A percentile compares a stretch with the other conserved stretches of the same genome.
These are phyloP conservation scores for Drosophila willistoni DNA, from an alignment of 1,140 invertebrate species.

Conservation along the genomic window DNA sequence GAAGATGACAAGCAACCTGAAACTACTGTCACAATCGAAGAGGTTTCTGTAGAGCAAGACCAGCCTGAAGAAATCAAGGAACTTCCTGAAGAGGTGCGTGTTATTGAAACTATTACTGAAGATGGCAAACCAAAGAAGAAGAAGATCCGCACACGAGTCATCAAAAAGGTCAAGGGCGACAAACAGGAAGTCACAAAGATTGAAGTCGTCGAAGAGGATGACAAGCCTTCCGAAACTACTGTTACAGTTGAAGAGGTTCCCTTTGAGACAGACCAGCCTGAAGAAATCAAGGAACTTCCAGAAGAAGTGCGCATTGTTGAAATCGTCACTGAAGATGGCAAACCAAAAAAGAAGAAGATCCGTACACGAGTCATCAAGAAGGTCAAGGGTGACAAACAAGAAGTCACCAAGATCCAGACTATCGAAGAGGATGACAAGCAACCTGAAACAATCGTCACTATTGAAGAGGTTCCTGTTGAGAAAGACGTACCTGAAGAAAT, in stretches of 20 bases:
- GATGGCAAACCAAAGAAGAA: too few relatives aligned
- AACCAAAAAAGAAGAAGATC: too few relatives aligned
- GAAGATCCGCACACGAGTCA: too few relatives aligned
- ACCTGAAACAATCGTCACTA: slow-evolving; percentile 61
- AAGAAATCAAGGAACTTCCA: slow-evolving; percentile 14
- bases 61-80: too few relatives aligned
- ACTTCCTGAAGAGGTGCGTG: too few relatives aligned
- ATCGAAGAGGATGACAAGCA: slow-evolving; percentile 62
- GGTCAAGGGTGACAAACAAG: slow-evolving; percentile 65
- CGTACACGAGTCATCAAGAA: too few relatives aligned
- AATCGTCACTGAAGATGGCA: too few relatives aligned
- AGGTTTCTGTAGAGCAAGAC: too few relatives aligned
- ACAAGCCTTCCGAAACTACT: slow-evolving; percentile 65
- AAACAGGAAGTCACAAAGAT: slow-evolving; percentile 77
- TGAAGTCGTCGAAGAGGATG: slow-evolving; percentile 62
- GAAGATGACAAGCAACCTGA: too few relatives aligned
- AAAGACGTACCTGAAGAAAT: neutral
- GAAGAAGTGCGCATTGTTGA: neutral
- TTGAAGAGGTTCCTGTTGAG: slow-evolving; percentile 44
- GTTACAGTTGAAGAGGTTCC: slow-evolving; percentile 55
- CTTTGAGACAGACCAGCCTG: neutral
- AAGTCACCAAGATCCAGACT: slow-evolving; percentile 75
- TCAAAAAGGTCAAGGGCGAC: too few relatives aligned
- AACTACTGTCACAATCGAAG: too few relatives aligned
- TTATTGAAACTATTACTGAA: too few relatives aligned